phyloP scores from a whole-genome alignment of 2,113 vertebrate genomes.

The Psittacula cyanocephala region DNA sequence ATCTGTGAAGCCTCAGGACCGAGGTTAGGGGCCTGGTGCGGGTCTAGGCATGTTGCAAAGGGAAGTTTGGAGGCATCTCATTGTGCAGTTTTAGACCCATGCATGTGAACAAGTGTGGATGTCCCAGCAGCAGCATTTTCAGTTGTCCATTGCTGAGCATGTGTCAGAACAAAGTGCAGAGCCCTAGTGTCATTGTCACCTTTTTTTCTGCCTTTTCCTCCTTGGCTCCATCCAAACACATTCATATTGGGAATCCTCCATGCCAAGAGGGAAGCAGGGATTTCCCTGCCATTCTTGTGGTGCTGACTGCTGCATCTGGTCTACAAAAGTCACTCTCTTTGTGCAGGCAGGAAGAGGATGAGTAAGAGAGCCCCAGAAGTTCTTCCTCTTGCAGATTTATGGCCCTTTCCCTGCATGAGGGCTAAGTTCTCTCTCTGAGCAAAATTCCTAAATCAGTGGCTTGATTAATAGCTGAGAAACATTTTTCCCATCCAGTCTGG shows the following conservation, averaged over 20 bases:
- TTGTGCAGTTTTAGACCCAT: background rate
- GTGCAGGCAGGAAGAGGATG: constrained; percentile 38
- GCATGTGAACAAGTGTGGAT: rapidly evolving
- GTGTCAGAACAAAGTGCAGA: background rate
- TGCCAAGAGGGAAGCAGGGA: background rate
- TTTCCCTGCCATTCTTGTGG: background rate
- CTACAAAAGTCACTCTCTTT: constrained; percentile 17
- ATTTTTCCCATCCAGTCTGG: background rate
- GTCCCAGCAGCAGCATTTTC: background rate
- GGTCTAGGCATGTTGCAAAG: background rate
- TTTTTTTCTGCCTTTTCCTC: background rate
- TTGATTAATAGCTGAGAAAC: constrained; percentile 59
- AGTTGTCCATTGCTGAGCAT: rapidly evolving
- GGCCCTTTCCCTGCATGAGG: background rate
- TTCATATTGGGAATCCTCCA: background rate
- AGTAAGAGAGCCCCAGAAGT: constrained; percentile 25
- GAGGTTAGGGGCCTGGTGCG: background rate
- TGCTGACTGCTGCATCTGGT: constrained; percentile 16
- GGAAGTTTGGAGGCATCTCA: background rate
- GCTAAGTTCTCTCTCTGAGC: constrained; percentile 53
- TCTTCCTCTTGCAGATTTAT: constrained; percentile 47
- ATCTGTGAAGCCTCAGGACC: background rate
- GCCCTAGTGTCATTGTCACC: background rate
- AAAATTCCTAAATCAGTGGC: constrained; percentile 46
- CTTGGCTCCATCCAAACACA: background rate